A percentile compares a stretch with the other conserved stretches of the same genome.
Conservation (phyloP, 2,113 vertebrate genomes). For the Struthio camelus region DNA sequence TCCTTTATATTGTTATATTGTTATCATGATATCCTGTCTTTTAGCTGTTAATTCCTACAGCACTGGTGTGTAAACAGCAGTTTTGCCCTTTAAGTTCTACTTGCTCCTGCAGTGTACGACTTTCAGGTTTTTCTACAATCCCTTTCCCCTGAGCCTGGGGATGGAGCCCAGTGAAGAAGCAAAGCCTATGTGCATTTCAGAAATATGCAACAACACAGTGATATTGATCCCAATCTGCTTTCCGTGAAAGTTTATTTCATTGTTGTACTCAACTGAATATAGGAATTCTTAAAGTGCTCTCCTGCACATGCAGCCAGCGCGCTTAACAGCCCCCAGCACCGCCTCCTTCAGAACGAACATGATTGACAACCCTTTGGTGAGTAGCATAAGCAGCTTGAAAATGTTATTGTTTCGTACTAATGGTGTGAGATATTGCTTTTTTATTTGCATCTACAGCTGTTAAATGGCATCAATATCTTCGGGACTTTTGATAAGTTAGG, state of each 20-base stretch:
- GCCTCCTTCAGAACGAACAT: neutral
- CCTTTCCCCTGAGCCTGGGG: neutral
- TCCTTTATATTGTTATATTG: neutral
- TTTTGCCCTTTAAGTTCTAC: neutral
- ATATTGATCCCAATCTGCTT: neutral
- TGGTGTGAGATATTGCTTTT: constrained; percentile 22
- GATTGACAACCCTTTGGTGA: constrained; percentile 29
- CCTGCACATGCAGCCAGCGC: neutral
- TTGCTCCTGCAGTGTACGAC: neutral
- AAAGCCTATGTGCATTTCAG: neutral
- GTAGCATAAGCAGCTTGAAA: constrained; percentile 19
- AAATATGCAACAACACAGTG: neutral
- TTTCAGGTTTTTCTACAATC: neutral
- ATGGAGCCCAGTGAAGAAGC: neutral
- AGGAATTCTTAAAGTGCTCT: neutral
- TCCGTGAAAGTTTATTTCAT: neutral
- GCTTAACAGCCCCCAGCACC: neutral
- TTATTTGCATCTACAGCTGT: constrained; percentile 38
- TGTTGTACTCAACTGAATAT: neutral
- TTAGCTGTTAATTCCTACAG: neutral
- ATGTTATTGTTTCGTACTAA: neutral
- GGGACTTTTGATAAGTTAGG: constrained; percentile 11
- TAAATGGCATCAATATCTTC: constrained; percentile 42
- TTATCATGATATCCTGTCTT: neutral
- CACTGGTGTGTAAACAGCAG: neutral